phyloP scores from a whole-genome alignment of 2,797 vertebrate genomes.

The Rousettus madagascariensis region DNA sequence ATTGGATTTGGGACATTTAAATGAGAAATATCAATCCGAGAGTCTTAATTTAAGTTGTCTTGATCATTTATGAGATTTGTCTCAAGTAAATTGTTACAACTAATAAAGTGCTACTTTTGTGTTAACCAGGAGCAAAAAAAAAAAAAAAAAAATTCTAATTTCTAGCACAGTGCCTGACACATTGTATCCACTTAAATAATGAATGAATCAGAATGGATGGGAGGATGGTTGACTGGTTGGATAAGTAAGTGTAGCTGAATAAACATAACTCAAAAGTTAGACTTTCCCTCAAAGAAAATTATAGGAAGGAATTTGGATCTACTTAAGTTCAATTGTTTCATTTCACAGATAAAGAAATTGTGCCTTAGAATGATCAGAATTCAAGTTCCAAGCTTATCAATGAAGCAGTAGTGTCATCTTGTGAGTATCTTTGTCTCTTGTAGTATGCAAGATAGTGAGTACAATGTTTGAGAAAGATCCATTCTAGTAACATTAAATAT shows the following conservation, averaged over 20 bases:
- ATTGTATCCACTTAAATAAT: not conserved
- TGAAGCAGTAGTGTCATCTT: not conserved
- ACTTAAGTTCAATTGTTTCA: not conserved
- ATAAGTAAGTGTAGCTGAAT: not conserved
- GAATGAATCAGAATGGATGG: not conserved
- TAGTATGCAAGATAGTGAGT: not conserved
- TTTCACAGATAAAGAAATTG: not conserved
- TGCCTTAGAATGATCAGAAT: not conserved
- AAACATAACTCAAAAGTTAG: not conserved
- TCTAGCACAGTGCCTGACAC: not conserved
- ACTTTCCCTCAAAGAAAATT: not conserved
- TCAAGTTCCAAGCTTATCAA: not conserved
- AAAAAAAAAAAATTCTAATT: no score
- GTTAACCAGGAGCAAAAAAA: not conserved
- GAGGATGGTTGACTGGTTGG: not conserved
- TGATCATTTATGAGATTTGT: not conserved
- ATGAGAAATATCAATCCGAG: not conserved
- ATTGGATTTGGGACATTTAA: not conserved
- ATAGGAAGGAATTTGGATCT: not conserved
- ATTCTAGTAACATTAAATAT: not conserved
- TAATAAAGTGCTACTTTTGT: not conserved
- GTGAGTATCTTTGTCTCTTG: not conserved
- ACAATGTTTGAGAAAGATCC: not conserved
- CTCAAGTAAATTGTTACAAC: not conserved
- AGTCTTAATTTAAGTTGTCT: not conserved